Base-by-base conservation (phyloP, 1,140 invertebrate genomes). In the Theocolax elegans region DNA sequence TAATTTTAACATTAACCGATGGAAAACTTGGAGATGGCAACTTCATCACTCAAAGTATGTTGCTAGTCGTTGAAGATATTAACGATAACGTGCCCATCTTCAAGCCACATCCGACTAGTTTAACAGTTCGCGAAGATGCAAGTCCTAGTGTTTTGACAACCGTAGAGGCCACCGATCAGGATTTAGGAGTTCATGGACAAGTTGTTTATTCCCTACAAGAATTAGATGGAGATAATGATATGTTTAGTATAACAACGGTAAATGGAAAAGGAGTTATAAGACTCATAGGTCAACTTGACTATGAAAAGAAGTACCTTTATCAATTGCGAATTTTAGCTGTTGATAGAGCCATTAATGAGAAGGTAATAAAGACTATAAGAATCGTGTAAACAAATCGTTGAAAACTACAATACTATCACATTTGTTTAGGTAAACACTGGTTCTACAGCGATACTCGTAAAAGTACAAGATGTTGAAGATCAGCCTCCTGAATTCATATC, bases 71-170 rank as follows among this genome's bases (percentile, higher is more conserved):
- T 0, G 95, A 97, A 85, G 95, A 97, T 82, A 92, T 95, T 10
- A 97, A 97, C 77, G 95, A 97, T 85, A 95, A 95, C 86, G 90
- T 91, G 70, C 95, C 95, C 3, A 89, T 95, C 54, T 97, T 97
- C 82, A 90, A 92, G 76, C 92, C 93, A 13, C 95, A 95, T 85
- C 92, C 93, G 70, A 90, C 93, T 4, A 92, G 94, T 31, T 86
- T 97, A 56, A 91, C 90, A 58, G 87, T 97, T 3, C 89, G 88
- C 53, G 95, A 97, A 87, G 91, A 96, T 81, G 90, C 91, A 40
- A 83, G 87, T 1, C 90, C 92, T 1, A 89, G 91, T 13, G 86
- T 95, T 70, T 83, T 97, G 25, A 89, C 91, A 2, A 92, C 92
- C 1, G 88, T 97, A 12, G 93, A 96, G 85, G 95, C 95, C 1